Base-by-base conservation (phyloP, 2,888 invertebrate genomes). In the Abrostola triplasia region DNA sequence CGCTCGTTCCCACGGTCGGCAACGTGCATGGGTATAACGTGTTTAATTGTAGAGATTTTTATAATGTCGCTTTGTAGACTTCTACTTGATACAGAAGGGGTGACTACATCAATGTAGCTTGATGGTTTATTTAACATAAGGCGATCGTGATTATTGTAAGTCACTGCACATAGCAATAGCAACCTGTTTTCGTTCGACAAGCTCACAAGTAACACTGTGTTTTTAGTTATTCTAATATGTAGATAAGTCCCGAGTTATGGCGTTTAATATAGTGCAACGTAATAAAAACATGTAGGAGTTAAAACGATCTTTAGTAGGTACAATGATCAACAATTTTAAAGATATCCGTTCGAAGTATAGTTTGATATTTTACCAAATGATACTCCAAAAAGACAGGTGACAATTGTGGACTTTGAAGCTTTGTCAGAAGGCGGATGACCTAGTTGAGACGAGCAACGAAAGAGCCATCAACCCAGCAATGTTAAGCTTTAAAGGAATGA, bases 41-140 rank as follows among this genome's bases (percentile, higher is more conserved):
- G 64, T 82, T 80, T 83, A 84, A 84, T 83, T 84, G 82, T 76
- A 52, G 65, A 74, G 69, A 79, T 76, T 73, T 78, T 76, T 79
- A 54, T 54, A 24, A 60, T 70, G 44, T 55, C 48, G 67, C 67
- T 73, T 63, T 54, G 79, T 80, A 77, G 61, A 67, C 66, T 47
- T 47, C 5, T 9, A 47, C 8, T 47, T 47, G 13, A 47, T 10
- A 41, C n/a, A n/a, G 24, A 47, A 47, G 9, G 44, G 44, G 44
- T 24, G 24, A 24, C 24, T 24, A 24, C 24, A 24, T 24, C 44
- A 1, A 24, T 13, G 9, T 44, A 12, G 5, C 24, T 24, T 1
- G 24, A 47, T 6, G 9, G 24, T 24, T 24, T 24, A 24, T 24
- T 24, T 24, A 24, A 24, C 24, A 24, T 24, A 24, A 24, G 4